phyloP scores from a whole-genome alignment of 2,888 invertebrate species.

The Meteorus cinctellus region DNA sequence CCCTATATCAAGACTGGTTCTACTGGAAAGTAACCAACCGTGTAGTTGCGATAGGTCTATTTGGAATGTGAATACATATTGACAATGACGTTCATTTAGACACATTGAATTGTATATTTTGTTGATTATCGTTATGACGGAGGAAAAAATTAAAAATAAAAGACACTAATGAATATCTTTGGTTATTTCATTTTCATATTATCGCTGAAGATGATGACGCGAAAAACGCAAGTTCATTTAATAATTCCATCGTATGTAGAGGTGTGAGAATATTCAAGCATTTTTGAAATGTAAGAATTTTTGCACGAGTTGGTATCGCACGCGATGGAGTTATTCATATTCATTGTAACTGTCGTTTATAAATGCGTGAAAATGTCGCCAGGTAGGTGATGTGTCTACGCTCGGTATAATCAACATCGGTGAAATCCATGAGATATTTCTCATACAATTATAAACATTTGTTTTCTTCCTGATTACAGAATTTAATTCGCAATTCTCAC shows the following conservation, averaged over 20 bases:
- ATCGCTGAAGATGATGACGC: no score
- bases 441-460: conserved; percentile 4
- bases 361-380: conserved; percentile 8
- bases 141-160: no score
- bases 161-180: no score
- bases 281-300: not conserved
- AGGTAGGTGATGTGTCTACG: not conserved
- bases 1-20: no score
- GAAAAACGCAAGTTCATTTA: not conserved
- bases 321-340: not conserved
- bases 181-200: no score
- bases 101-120: no score
- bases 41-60: no score
- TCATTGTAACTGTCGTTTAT: not conserved
- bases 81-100: no score
- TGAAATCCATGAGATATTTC: conserved; percentile 5
- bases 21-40: no score
- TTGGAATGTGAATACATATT: no score
- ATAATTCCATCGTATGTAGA: not conserved
- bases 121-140: no score
- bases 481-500: conserved; percentile 2
- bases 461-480: not conserved
- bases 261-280: not conserved
- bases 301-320: not conserved
- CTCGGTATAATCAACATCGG: not conserved